Evolutionary conservation across 1,140 invertebrate genomes (phyloP).

Genomic region (Reticulitermes speratus): DNA sequence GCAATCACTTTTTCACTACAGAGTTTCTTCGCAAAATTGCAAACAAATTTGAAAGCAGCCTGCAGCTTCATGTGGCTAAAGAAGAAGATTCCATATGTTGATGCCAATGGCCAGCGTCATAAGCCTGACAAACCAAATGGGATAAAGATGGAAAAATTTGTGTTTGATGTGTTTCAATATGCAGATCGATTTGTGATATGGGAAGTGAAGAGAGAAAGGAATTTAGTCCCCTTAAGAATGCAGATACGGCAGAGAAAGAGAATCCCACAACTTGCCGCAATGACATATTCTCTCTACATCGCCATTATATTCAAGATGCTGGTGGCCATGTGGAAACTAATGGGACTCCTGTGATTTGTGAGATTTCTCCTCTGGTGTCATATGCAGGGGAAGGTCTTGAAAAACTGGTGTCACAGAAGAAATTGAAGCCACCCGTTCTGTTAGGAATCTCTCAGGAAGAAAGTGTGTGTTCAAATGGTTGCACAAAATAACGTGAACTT

Average conservation of each 20-base stretch:
- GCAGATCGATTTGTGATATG: conserved; percentile 88
- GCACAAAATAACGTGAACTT: neutral
- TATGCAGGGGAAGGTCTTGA: conserved; percentile 86
- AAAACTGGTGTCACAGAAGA: conserved; percentile 62
- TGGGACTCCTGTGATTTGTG: conserved; percentile 69
- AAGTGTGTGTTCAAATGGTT: conserved; percentile 4
- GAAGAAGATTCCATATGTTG: conserved; percentile 93
- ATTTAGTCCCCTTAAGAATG: conserved; percentile 97
- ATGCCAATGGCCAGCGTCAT: conserved; percentile 66
- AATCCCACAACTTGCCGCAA: conserved; percentile 82
- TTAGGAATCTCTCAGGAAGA: neutral
- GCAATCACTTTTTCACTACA: conserved; percentile 95
- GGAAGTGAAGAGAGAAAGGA: conserved; percentile 91
- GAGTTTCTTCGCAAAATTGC: conserved; percentile 75
- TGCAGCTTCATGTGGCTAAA: conserved; percentile 95
- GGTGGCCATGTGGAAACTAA: conserved; percentile 58
- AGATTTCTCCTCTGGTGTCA: conserved; percentile 89
- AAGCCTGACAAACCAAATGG: conserved; percentile 87
- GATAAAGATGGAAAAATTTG: conserved; percentile 99
- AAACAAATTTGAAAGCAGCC: conserved; percentile 61
- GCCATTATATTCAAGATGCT: conserved; percentile 77
- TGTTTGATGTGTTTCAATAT: conserved; percentile 98
- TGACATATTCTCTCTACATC: conserved; percentile 80
- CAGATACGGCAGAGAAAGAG: conserved; percentile 82
- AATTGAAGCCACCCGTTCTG: conserved; percentile 50